Conservation (phyloP, 2,113 vertebrate genomes). For the Xiphophorus couchianus region DNA sequence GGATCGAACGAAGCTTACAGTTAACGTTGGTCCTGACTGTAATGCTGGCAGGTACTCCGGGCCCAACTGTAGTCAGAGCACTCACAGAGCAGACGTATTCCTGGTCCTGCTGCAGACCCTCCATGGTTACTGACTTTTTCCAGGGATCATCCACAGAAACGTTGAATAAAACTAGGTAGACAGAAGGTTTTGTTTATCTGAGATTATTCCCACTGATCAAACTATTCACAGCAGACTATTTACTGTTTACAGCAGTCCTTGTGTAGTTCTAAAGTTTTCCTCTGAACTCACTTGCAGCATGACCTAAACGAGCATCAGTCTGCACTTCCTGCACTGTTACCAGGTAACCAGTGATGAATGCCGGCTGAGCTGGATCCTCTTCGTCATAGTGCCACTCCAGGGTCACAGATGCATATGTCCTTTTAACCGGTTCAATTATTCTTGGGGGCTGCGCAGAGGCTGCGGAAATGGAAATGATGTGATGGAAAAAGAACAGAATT, state of each 20-base stretch:
- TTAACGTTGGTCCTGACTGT: conserved; percentile 51
- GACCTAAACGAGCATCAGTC: neutral
- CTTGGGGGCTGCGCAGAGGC: conserved; percentile 34
- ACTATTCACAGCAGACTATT: neutral
- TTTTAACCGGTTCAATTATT: conserved; percentile 24
- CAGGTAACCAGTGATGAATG: conserved; percentile 70
- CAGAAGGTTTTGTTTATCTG: neutral
- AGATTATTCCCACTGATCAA: neutral
- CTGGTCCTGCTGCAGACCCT: conserved; percentile 40
- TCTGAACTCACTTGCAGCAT: conserved; percentile 11
- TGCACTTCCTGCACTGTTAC: conserved; percentile 38
- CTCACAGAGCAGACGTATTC: conserved; percentile 56
- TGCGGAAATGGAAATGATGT: conserved; percentile 20
- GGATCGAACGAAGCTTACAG: conserved; percentile 45
- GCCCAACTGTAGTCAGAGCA: conserved; percentile 54
- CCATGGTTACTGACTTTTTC: conserved; percentile 54
- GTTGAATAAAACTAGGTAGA: conserved; percentile 36
- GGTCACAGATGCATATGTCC: conserved; percentile 54
- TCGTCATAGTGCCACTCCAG: conserved; percentile 70
- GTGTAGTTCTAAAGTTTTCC: neutral
- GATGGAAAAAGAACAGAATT: neutral
- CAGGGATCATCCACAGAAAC: conserved; percentile 40
- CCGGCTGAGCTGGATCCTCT: conserved; percentile 43
- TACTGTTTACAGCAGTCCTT: neutral
- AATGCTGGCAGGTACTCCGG: conserved; percentile 31